A percentile compares a stretch with the other conserved stretches of the same genome.
These are phyloP conservation scores for Urocolius indicus DNA, from an alignment of 2,113 vertebrate species.

Conservation along the genomic window DNA sequence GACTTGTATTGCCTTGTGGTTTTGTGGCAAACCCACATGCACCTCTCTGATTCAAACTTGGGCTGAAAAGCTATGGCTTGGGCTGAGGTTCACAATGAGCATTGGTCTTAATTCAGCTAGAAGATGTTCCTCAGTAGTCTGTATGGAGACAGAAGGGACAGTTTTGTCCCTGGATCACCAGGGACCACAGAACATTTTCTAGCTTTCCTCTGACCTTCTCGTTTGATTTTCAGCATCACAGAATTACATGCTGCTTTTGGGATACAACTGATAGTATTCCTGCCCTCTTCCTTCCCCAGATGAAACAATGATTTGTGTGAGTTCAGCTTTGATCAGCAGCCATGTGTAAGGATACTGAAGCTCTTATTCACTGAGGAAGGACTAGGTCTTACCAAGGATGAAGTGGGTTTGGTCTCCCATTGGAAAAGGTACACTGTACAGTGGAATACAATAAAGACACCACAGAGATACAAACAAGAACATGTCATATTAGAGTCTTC, in stretches of 20 bases:
- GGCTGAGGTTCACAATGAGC: background rate
- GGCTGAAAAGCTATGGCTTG: background rate
- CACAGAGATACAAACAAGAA: background rate
- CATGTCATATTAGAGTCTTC: background rate
- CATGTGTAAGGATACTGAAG: background rate
- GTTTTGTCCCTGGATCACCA: background rate
- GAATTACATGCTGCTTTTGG: background rate
- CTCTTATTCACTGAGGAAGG: background rate
- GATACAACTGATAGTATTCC: background rate
- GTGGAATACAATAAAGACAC: background rate
- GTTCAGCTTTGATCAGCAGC: background rate
- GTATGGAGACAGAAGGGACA: background rate
- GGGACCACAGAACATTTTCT: background rate
- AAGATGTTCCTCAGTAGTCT: background rate
- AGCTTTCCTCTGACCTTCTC: background rate
- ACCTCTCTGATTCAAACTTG: background rate
- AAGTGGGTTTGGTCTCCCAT: background rate
- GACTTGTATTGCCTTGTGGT: background rate
- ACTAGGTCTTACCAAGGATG: background rate
- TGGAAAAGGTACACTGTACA: background rate
- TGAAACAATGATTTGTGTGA: background rate
- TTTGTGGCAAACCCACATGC: background rate
- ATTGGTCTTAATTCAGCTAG: background rate
- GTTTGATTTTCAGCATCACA: background rate
- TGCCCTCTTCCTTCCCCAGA: background rate